Base-by-base conservation (phyloP, 2,888 invertebrate genomes). In the Drosophila acutilabella region DNA sequence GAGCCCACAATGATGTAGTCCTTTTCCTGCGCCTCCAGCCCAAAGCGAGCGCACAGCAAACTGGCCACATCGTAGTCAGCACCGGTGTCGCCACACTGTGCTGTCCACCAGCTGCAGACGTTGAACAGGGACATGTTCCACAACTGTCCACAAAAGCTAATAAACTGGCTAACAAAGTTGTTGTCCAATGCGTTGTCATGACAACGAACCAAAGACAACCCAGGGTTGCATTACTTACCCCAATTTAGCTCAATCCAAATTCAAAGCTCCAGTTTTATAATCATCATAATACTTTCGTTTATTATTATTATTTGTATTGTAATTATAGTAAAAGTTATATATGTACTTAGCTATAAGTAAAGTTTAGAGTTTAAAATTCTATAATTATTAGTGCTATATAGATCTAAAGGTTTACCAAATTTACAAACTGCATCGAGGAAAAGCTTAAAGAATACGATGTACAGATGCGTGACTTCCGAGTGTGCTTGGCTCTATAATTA, bases 121-220 rank as follows among this genome's bases (percentile, higher is more conserved):
- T 97, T 98, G 91, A 99, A 99, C 84, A 99, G 93, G 2, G 98
- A 98, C 99, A 99, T 99, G 59, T 4, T 64, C 2, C 8, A 4
- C 4, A 16, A 18, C 41, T 45, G 40, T 5, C n/a, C 11, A 11
- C 18, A 56, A 47, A 23, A 26, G 13, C 1, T 5, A n/a, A 1
- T 23, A 38, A 13, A n/a, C 20, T 23, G 51, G 4, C 38, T 23
- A 23, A 11, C 0, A 20, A 33, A 61, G 61, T 77, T 64, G 48
- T 73, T 59, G 7, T 13, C 10, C 5, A 40, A 6, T 1, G 1
- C 14, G 72, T 76, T 58, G 51, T 20, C 77, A 61, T 52, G 73
- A 54, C 0, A 30, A 70, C 20, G 30, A 30, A 30, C 30, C 30
- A 30, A 8, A 30, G 8, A 30, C 30, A 30, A 30, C 30, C n/a